phyloP scores from a whole-genome alignment of 2,888 invertebrate species.

The Neria commutata region DNA sequence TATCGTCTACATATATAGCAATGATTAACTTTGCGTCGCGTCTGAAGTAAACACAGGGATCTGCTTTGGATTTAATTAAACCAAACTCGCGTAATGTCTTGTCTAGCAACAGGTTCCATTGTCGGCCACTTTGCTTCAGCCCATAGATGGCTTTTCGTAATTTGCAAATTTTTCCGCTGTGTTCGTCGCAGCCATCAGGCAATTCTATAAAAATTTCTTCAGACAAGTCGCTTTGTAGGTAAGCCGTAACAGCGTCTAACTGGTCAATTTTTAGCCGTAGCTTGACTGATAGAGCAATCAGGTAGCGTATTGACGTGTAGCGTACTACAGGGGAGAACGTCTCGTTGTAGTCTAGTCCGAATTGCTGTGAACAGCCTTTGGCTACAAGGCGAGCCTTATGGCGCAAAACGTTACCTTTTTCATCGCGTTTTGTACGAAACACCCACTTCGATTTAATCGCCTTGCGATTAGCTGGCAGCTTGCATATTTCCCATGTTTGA shows the following conservation, averaged over 20 bases:
- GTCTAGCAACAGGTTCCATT: slow-evolving; percentile 17
- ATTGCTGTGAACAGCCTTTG: slow-evolving; percentile 14
- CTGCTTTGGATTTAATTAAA: slow-evolving; percentile 4
- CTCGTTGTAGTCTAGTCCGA: slow-evolving; percentile 7
- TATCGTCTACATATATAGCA: slow-evolving; percentile 7
- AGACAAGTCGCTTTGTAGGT: slow-evolving; percentile 4
- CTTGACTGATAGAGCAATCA: slow-evolving; percentile 6
- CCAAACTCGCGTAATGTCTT: slow-evolving; percentile 6
- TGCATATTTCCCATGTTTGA: slow-evolving; percentile 1
- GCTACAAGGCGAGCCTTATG: slow-evolving; percentile 13
- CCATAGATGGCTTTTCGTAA: slow-evolving; percentile 4
- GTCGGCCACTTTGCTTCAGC: neutral
- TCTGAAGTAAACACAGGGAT: slow-evolving; percentile 5
- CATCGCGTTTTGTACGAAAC: slow-evolving; percentile 13
- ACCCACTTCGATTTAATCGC: slow-evolving; percentile 20
- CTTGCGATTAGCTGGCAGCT: slow-evolving; percentile 4
- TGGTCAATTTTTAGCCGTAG: slow-evolving; percentile 6
- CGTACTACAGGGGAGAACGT: slow-evolving; percentile 14
- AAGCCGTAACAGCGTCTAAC: slow-evolving; percentile 8
- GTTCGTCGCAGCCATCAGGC: neutral
- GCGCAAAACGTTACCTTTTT: slow-evolving; percentile 5
- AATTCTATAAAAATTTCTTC: slow-evolving; percentile 14
- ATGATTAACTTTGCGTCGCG: slow-evolving; percentile 3
- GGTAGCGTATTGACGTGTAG: slow-evolving; percentile 13
- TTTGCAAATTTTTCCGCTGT: neutral